Evolutionary conservation across 2,888 invertebrate species (phyloP), one percentile per base, ranked within the genome.

Genomic region (Drosophila pseudotakahashii): DNA sequence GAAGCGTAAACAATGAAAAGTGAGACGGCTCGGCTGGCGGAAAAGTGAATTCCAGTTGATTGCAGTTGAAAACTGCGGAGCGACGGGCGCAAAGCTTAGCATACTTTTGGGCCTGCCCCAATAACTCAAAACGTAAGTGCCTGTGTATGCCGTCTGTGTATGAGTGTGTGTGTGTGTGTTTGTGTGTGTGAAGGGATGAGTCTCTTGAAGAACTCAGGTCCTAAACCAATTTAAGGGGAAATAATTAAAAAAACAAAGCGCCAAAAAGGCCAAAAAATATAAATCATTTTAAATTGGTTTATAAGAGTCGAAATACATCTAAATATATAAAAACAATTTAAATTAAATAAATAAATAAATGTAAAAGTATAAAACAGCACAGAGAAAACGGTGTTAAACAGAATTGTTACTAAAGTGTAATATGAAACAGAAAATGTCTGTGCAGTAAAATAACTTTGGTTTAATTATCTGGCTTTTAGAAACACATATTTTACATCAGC

Each of bases 1-100:
- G 69, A 79, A 69, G 77, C 61, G 75, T 75, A 76, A 76, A 76
- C 76, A 78, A 53, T 61, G 42, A 60, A 45, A 73, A 74, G 66
- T 64, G 71, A 48, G 55, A 60, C 47, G 55, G 50, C 6, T 26
- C 42, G 70, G 52, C 52, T 50, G 61, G 60, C 61, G 71, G 62
- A 68, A 66, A 73, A 73, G 73, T 72, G 73, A 66, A 41, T 55
- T 54, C 44, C 26, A 64, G 39, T 51, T 47, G 66, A 72, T 66
- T 73, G 55, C 73, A 19, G 42, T 34, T 34, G 11, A 19, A 19
- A 42, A 9, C 19, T 42, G 16, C 42, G 4, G 19, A 11, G n/a
- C n/a, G n/a, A n/a, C n/a, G n/a, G n/a, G n/a, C n/a, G n/a, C n/a
- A n/a, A n/a, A n/a, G n/a, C n/a, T n/a, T 19, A 32, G 71, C 72